phyloP scores from a whole-genome alignment of 1,140 invertebrate species.

The Oncopodura yosiiana region DNA sequence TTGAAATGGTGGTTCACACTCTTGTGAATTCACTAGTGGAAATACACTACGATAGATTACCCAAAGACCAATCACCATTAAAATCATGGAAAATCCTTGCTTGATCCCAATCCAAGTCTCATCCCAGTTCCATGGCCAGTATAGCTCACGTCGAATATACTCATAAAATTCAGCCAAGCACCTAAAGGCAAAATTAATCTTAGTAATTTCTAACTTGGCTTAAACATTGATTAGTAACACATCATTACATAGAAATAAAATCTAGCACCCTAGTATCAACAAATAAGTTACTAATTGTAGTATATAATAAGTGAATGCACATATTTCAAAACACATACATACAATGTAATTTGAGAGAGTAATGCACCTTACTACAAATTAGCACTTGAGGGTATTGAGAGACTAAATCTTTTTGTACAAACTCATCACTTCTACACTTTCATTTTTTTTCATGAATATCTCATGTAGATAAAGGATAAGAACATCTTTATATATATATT shows the following conservation, averaged over 20 bases:
- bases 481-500: no score
- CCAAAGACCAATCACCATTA: constrained; percentile 31
- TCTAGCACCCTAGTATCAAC: no score
- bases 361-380: no score
- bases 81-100: constrained; percentile 30
- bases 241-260: no score
- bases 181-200: constrained; percentile 9
- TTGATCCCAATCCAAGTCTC: constrained; percentile 31
- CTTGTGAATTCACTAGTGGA: constrained; percentile 23
- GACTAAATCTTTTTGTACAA: no score
- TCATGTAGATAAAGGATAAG: no score
- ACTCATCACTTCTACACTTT: no score
- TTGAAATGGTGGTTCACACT: not conserved
- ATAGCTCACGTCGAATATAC: constrained; percentile 24
- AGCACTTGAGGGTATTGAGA: no score
- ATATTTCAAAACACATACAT: no score
- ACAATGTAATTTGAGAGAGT: no score
- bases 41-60: constrained; percentile 25
- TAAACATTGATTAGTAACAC: no score
- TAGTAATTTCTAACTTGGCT: not conserved
- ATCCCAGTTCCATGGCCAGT: constrained; percentile 34
- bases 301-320: not conserved
- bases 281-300: not conserved
- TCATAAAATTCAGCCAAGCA: constrained; percentile 19
- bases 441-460: no score